Evolutionary conservation across 2,888 invertebrate genomes (phyloP).

Genomic region (Sipunculus nudus): DNA sequence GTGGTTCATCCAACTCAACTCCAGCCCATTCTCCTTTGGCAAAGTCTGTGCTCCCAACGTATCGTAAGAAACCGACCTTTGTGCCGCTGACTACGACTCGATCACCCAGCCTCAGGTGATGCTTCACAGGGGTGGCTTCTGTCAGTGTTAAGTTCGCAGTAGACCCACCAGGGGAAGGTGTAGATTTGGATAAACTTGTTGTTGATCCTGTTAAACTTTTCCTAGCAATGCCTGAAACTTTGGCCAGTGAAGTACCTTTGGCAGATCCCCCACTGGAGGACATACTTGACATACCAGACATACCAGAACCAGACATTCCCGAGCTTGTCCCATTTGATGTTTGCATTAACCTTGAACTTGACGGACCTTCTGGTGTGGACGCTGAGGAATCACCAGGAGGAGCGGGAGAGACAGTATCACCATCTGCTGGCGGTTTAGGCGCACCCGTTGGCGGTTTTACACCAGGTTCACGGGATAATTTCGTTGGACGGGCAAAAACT

Average conservation of each 20-base stretch:
- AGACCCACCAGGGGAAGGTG: conserved; percentile 8
- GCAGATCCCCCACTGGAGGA: background rate
- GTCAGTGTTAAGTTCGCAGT: conserved; percentile 6
- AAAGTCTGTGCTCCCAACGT: conserved; percentile 88
- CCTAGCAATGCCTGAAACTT: background rate
- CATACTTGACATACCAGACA: background rate
- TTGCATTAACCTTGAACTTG: no score
- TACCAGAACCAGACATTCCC: no score
- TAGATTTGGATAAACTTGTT: conserved; percentile 1
- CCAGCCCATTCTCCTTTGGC: conserved; percentile 95
- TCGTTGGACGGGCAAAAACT: conserved; percentile 73
- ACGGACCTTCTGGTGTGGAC: no score
- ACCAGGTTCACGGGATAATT: conserved; percentile 69
- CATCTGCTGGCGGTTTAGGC: background rate
- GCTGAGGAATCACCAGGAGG: no score
- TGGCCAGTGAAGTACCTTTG: background rate
- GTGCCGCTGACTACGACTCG: conserved; percentile 65
- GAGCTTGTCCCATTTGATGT: no score
- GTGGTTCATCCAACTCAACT: conserved; percentile 90
- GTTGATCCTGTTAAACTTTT: conserved; percentile 2
- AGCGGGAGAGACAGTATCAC: no score
- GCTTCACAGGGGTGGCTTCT: background rate
- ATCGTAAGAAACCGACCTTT: conserved; percentile 86
- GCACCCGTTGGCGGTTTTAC: conserved; percentile 5
- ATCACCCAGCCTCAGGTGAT: conserved; percentile 53